Percentiles rank a stretch among this genome's conserved stretches.
Evolutionary conservation across 1,140 invertebrate species (phyloP).

Genomic region (Meloidogyne exigua): DNA sequence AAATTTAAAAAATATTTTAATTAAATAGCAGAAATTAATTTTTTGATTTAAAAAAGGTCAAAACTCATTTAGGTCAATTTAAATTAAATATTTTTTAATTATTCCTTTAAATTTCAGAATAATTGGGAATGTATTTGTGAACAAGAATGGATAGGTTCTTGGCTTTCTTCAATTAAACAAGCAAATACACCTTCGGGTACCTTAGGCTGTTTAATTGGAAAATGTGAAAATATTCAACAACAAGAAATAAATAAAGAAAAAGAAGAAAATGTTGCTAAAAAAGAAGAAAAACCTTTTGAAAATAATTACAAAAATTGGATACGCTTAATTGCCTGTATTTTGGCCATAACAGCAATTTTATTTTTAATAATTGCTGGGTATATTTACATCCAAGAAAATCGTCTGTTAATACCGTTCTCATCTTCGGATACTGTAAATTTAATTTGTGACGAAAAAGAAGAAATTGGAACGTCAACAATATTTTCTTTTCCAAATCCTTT

Average conservation of each 20-base stretch:
- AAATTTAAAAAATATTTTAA: too few relatives aligned
- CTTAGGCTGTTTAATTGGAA: conserved; percentile 46
- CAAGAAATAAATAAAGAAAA: conserved; percentile 6
- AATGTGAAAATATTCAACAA: conserved; percentile 28
- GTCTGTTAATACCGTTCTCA: conserved; percentile 28
- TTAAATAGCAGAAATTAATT: too few relatives aligned
- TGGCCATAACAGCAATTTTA: conserved; percentile 41
- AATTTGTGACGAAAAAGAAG: not conserved
- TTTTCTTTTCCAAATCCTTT: not conserved
- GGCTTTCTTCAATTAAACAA: conserved; percentile 50
- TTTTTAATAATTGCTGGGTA: conserved; percentile 41
- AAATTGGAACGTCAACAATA: not conserved
- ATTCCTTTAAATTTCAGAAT: conserved; percentile 38
- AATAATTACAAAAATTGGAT: conserved; percentile 39
- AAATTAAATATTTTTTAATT: conserved; percentile 1
- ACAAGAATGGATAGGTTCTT: conserved; percentile 54
- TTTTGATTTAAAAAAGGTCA: not conserved
- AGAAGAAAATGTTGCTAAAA: not conserved
- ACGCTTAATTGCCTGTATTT: conserved; percentile 43
- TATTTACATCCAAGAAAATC: conserved; percentile 50
- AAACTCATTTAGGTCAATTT: not conserved
- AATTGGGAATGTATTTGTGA: conserved; percentile 56
- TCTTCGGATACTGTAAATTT: conserved; percentile 43
- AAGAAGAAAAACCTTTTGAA: not conserved
- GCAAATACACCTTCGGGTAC: conserved; percentile 44